Base-by-base conservation (phyloP, 2,888 invertebrate species). In the Ommatoiulus sabulosus region DNA sequence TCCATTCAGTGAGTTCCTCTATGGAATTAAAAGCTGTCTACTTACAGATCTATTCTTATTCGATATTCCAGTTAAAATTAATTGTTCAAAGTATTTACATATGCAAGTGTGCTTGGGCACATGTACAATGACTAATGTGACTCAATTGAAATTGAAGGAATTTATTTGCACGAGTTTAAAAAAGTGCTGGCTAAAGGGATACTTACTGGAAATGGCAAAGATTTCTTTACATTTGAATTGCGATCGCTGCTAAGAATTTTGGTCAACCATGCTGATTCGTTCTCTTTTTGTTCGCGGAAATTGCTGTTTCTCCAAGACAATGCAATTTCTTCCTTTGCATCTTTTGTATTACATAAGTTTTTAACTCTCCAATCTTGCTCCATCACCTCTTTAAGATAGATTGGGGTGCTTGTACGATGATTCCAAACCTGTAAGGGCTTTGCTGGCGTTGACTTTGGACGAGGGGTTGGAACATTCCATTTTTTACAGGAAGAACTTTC, bases 281-380 rank as follows among this genome's bases (percentile, higher is more conserved):
- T 63, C n/a, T 63, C 57, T 63, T 63, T 63, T n/a, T 63, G 57
- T 63, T 63, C n/a, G n/a, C 57, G 57, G n/a, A 63, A 63, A 63
- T n/a, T 63, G n/a, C 12, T 63, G n/a, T 63, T 63, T 63, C 57
- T 63, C 57, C 57, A 63, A 63, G 57, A 63, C n/a, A 63, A 63
- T n/a, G n/a, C 57, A 17, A n/a, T n/a, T 63, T 63, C 57, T 63
- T 63, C 57, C 57, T 63, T 63, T 6, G n/a, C 57, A 63, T 63
- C 57, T 63, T 63, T 63, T n/a, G 17, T 17, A 17, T 1, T 63
- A 6, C 17, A 17, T n/a, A 63, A 17, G n/a, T 6, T 10, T 63
- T n/a, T 63, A 17, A n/a, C 57, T 63, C 57, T 63, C 57, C 57
- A 63, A 63, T 63, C 57, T n/a, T 63, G 57, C 3, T 63, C 57